Evolutionary conservation across 2,888 invertebrate species (phyloP), one percentile per base, ranked within the genome.

Genomic region (Drosophila nigritarsus): DNA sequence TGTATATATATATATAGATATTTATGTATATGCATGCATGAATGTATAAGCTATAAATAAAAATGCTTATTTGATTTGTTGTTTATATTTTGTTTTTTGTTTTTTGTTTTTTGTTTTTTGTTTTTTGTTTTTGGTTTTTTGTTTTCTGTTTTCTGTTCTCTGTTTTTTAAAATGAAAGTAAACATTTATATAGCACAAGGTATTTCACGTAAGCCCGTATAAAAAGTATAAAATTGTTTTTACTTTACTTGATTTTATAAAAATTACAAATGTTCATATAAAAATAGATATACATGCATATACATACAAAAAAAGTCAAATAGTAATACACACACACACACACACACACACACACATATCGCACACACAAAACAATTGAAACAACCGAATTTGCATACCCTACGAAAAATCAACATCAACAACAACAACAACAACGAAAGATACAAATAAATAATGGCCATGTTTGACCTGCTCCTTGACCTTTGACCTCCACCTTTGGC

Each of bases 181-280:
- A 84, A 84, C 75, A 71, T 82, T 82, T 67, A 86, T 82, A 83
- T 84, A 84, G 84, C 80, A 84, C 80, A 84, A 82, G 83, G 69
- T 85, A 80, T 67, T 76, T 80, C 61, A 88, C 74, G 73, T 86
- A 88, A 86, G 88, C 83, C 78, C 88, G 82, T 86, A 86, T 83
- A 88, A 86, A 88, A 88, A 86, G 88, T 86, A 88, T 88, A 86
- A 86, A 86, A 86, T 87, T 87, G 71, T 76, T 67, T 67, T 76
- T 73, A 56, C 61, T 73, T 78, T 70, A 71, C 65, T 81, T 58
- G 58, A 66, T 74, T 78, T 81, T 82, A 82, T 80, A 87, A 84
- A 84, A 87, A 80, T 84, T 84, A 84, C 87, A 87, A 84, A 87
- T 84, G 82, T 84, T 84, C 84, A 84, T 87, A 84, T 87, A 84